These are phyloP conservation scores for Morone chrysops DNA, from an alignment of 2,113 vertebrate genomes.

Conservation along the genomic window DNA sequence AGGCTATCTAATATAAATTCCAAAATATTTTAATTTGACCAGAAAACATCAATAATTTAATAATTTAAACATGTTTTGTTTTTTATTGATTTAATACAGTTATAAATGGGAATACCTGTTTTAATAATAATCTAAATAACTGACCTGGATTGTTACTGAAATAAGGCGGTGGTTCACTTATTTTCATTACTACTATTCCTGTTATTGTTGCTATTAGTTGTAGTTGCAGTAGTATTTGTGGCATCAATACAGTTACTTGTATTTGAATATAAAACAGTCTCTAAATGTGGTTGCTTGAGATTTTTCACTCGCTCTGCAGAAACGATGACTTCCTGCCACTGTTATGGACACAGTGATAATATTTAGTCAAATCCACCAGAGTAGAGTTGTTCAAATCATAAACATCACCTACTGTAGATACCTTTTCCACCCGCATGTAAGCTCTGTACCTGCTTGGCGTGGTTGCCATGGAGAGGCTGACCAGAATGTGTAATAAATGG, in stretches of 20 bases:
- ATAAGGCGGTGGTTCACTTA: background rate
- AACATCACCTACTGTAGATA: background rate
- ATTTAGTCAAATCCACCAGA: slow-evolving; percentile 32
- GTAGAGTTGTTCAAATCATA: slow-evolving; percentile 8
- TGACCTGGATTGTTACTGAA: background rate
- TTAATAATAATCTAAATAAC: background rate
- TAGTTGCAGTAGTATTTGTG: background rate
- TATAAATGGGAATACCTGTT: background rate
- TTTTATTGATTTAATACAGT: background rate
- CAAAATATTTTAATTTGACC: background rate
- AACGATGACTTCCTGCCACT: slow-evolving; percentile 36
- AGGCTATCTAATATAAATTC: background rate
- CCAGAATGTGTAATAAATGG: background rate
- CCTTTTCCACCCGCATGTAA: background rate
- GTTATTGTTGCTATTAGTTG: background rate
- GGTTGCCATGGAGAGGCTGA: slow-evolving; percentile 2
- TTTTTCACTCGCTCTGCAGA: background rate
- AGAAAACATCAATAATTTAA: background rate
- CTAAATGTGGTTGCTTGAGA: background rate
- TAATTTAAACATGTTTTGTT: background rate
- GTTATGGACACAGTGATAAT: slow-evolving; percentile 22
- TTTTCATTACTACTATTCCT: background rate
- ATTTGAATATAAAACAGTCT: background rate
- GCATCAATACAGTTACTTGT: background rate
- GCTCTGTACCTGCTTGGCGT: background rate